Percentiles rank a stretch among this genome's conserved stretches.
These are phyloP conservation scores for Mustela erminea DNA, from an alignment of 2,797 vertebrate species.

Conservation along the genomic window DNA sequence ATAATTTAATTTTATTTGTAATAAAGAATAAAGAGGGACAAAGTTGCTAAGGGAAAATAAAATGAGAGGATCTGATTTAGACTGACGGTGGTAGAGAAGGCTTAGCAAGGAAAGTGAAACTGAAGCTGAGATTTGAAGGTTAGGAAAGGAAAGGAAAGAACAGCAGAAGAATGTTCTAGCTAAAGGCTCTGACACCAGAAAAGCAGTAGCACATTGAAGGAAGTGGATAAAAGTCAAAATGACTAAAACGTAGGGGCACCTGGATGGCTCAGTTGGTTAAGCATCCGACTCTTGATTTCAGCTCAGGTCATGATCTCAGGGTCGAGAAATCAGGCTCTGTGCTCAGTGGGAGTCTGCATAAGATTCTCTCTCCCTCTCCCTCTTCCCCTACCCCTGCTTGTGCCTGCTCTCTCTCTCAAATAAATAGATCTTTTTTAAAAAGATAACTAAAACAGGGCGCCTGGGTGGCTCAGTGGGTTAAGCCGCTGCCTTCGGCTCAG, in stretches of 20 bases:
- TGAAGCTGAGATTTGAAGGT: not conserved
- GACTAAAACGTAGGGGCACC: not conserved
- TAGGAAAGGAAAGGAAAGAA: not conserved
- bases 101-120: not conserved
- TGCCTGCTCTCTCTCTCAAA: not conserved
- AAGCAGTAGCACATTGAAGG: not conserved
- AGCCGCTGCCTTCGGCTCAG: too few relatives aligned
- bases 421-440: not conserved
- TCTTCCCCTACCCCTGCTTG: not conserved
- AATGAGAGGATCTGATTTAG: not conserved
- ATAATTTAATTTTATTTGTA: constrained; percentile 1
- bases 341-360: not conserved
- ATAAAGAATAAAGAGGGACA: constrained; percentile 7
- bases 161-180: not conserved
- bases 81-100: not conserved
- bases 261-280: not conserved
- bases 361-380: not conserved
- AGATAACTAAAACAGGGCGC: not conserved
- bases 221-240: not conserved
- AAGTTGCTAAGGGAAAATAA: not conserved
- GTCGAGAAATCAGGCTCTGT: not conserved
- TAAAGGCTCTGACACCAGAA: not conserved
- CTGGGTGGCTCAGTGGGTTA: too few relatives aligned
- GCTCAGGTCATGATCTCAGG: not conserved
- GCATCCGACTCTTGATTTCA: not conserved